Evolutionary conservation across 1,140 invertebrate genomes (phyloP).

Genomic region (Piezodorus guildinii): DNA sequence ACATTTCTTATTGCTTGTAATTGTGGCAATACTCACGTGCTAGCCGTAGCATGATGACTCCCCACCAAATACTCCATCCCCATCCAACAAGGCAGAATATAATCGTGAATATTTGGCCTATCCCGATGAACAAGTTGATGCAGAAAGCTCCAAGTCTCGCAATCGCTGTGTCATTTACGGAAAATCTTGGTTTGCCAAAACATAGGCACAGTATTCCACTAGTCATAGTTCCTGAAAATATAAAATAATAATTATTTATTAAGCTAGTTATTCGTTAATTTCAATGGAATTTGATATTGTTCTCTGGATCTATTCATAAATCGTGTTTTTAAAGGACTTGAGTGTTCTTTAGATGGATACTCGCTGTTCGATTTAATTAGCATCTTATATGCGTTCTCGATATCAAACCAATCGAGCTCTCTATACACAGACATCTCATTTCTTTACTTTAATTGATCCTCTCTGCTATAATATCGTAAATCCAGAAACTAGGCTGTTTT

Average conservation of each 20-base stretch:
- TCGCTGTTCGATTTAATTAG: too few relatives aligned
- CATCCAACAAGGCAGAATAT: conserved; percentile 89
- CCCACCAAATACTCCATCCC: conserved; percentile 97
- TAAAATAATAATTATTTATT: background rate
- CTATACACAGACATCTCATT: too few relatives aligned
- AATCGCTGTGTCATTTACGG: conserved; percentile 52
- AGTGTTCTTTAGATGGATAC: too few relatives aligned
- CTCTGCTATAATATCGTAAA: too few relatives aligned
- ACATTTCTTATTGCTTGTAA: background rate
- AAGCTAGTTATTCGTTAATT: too few relatives aligned
- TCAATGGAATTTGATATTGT: too few relatives aligned
- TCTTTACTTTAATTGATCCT: too few relatives aligned
- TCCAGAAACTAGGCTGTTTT: too few relatives aligned
- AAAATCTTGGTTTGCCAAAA: conserved; percentile 76
- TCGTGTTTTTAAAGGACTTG: too few relatives aligned
- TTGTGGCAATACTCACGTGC: conserved; percentile 45
- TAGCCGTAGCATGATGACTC: conserved; percentile 71
- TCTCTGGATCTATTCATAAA: too few relatives aligned
- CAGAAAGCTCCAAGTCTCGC: conserved; percentile 63
- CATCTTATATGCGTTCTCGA: too few relatives aligned
- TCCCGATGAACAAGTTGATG: conserved; percentile 73
- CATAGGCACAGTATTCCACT: conserved; percentile 80
- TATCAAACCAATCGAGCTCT: too few relatives aligned
- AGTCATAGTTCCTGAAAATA: conserved; percentile 61
- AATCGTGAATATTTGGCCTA: conserved; percentile 82